Percentiles rank a stretch among this genome's conserved stretches.
phyloP scores from a whole-genome alignment of 2,113 vertebrate genomes.

The Hydrolagus affinis region DNA sequence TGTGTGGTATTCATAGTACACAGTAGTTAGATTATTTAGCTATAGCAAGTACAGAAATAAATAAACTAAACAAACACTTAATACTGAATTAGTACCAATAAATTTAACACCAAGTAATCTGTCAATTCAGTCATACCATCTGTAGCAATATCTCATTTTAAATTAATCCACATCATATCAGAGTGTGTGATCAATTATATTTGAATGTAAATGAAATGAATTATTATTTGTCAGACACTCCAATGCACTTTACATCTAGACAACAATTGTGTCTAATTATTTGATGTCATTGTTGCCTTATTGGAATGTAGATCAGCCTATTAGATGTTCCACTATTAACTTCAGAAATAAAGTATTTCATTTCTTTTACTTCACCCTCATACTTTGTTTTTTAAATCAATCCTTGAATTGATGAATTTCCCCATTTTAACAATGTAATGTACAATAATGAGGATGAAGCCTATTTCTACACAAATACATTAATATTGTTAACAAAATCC shows the following conservation, averaged over 20 bases:
- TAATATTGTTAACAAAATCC: too few species aligned
- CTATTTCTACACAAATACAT: too few species aligned
- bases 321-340: not conserved
- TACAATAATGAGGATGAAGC: too few species aligned
- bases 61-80: slow-evolving; percentile 6
- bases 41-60: not conserved
- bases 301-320: not conserved
- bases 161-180: not conserved
- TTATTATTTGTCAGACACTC: not conserved
- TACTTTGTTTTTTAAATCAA: too few species aligned
- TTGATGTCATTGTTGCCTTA: not conserved
- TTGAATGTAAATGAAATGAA: slow-evolving; percentile 5
- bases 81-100: not conserved
- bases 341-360: too few species aligned
- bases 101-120: not conserved
- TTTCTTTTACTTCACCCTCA: too few species aligned
- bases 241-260: not conserved
- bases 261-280: not conserved
- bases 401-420: too few species aligned
- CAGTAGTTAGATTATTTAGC: too few species aligned
- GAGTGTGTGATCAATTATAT: not conserved
- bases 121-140: not conserved
- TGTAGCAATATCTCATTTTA: not conserved
- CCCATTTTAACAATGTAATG: too few species aligned
- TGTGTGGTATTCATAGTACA: too few species aligned